These are phyloP conservation scores for Cantharis flavilabris DNA, from an alignment of 2,888 invertebrate genomes.

Conservation along the genomic window DNA sequence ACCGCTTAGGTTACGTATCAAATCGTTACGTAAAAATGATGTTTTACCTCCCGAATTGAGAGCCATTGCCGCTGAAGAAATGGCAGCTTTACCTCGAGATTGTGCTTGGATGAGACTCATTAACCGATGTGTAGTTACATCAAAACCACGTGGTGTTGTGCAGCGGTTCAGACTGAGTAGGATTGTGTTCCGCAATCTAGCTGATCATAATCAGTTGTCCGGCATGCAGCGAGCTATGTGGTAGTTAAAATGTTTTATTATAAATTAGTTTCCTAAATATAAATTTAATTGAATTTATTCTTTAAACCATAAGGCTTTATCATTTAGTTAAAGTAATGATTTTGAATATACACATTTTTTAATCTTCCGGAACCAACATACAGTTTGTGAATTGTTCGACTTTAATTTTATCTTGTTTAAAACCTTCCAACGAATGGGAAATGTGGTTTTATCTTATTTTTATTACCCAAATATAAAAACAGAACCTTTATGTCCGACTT, in stretches of 20 bases:
- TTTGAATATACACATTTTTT: too few species aligned
- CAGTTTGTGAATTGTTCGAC: too few species aligned
- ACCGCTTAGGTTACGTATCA: slow-evolving; percentile 76
- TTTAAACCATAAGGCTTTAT: not conserved
- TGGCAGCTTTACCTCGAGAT: slow-evolving; percentile 76
- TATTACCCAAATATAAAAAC: too few species aligned
- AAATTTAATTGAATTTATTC: not conserved
- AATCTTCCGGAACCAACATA: too few species aligned
- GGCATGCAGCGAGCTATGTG: slow-evolving; percentile 96
- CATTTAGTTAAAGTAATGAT: too few species aligned
- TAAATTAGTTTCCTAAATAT: not conserved
- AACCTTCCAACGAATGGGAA: too few species aligned
- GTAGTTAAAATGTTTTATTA: slow-evolving; percentile 56
- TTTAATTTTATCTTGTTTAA: too few species aligned
- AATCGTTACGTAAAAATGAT: slow-evolving; percentile 82
- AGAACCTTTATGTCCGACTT: too few species aligned
- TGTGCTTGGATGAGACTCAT: slow-evolving; percentile 68
- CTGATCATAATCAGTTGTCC: slow-evolving; percentile 90
- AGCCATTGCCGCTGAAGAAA: slow-evolving; percentile 77
- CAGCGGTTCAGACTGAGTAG: slow-evolving; percentile 85
- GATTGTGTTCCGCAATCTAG: slow-evolving; percentile 87
- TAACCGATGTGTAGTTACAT: slow-evolving; percentile 86
- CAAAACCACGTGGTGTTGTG: slow-evolving; percentile 81
- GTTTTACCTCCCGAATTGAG: slow-evolving; percentile 81
- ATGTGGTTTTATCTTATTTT: too few species aligned